Base-by-base conservation (phyloP, 1,140 invertebrate species). In the Drosophila dunni region DNA sequence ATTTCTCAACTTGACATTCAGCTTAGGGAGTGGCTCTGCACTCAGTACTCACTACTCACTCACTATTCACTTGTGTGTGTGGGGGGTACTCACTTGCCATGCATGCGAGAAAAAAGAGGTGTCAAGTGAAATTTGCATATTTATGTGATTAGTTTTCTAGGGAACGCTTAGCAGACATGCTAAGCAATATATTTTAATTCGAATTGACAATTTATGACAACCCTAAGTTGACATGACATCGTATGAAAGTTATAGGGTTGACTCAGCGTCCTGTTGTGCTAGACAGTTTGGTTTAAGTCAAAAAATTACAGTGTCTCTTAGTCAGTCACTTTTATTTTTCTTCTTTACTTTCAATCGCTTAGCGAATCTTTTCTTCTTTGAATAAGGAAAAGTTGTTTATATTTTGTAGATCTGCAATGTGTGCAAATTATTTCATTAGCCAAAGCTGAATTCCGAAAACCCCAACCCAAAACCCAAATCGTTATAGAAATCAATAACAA, bases 401-500 rank as follows among this genome's bases (percentile, higher is more conserved):
- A 38, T n/a, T 46, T 57, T 45, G 6, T 50, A 44, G 34, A 24
- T 45, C 64, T 53, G 61, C 73, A 75, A 68, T 85, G 81, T 78
- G 78, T 85, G 82, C 82, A 86, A 85, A 85, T 86, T 36, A 76
- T 66, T 81, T 81, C 33, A 85, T 86, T 85, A 85, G 40, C 46
- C 57, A 53, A 48, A 45, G 46, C 44, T 15, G 54, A 40, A 58
- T 51, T 42, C 36, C 24, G 13, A 40, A 51, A 38, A 24, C 11
- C 3, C 11, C 40, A 51, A 7, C 24, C 44, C 56, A 1, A 50
- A 51, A 7, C 24, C 44, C 56, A 1, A 58, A 44, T 13, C n/a
- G 34, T 64, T 15, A 57, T 17, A 11, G 15, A 45, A 63, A 34
- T 38, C 15, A 7, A 65, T 42, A 54, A 54, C 34, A 48, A 53